Percentiles rank a stretch among this genome's conserved stretches.
These are phyloP conservation scores for Melanogrammus aeglefinus DNA, from an alignment of 2,797 vertebrate species.

Conservation along the genomic window DNA sequence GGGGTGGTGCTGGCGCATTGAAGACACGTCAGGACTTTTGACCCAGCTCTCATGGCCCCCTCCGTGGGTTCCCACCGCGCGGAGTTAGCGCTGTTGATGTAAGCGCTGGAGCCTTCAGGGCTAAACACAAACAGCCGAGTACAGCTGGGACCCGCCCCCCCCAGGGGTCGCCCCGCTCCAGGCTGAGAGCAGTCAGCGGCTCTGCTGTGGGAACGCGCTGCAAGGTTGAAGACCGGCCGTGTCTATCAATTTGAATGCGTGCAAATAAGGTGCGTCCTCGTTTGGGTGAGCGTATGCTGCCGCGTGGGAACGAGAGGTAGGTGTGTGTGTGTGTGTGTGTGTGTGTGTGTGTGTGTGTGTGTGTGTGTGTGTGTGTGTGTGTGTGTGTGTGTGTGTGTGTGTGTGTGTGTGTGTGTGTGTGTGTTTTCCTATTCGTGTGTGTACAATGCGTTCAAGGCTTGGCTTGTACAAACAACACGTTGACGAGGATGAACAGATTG, in stretches of 20 bases:
- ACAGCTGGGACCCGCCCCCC: conserved; percentile 16
- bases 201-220: conserved; percentile 32
- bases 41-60: not conserved
- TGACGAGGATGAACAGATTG: conserved; percentile 27
- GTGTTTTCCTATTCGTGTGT: not conserved
- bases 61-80: not conserved
- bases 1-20: not conserved
- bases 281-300: too few species aligned
- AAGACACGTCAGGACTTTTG: not conserved
- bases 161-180: conserved; percentile 19
- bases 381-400: not conserved
- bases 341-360: conserved; percentile 3
- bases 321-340: not conserved
- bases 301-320: too few species aligned
- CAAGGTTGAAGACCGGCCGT: not conserved
- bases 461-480: conserved; percentile 52
- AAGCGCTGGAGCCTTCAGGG: not conserved
- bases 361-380: not conserved
- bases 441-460: conserved; percentile 32
- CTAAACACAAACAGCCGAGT: conserved; percentile 10
- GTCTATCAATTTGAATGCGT: too few species aligned
- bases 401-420: conserved; percentile 4
- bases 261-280: too few species aligned
- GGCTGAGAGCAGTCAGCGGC: conserved; percentile 7
- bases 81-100: not conserved